Evolutionary conservation across 2,888 invertebrate species (phyloP).

Genomic region (Ganaspis brasiliensis): DNA sequence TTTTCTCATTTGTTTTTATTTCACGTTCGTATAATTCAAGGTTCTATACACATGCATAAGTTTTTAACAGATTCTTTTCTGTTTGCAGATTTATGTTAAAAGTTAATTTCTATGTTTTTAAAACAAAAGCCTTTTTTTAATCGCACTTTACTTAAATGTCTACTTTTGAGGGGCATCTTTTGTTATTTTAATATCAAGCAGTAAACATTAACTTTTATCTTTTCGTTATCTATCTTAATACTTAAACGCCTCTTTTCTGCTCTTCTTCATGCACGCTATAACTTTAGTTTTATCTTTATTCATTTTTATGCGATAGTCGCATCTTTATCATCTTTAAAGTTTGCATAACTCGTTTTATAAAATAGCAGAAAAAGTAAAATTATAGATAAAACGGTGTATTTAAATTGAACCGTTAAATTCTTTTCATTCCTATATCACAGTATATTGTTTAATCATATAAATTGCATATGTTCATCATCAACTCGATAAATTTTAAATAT

Average conservation of each 20-base stretch:
- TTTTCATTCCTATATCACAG: no score
- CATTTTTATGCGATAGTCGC: slow-evolving; percentile 9
- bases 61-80: slow-evolving; percentile 6
- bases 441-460: no score
- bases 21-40: background rate
- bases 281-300: slow-evolving; percentile 18
- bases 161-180: slow-evolving; percentile 10
- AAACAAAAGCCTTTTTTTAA: slow-evolving; percentile 6
- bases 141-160: background rate
- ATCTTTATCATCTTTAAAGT: background rate
- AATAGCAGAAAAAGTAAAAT: background rate
- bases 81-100: slow-evolving; percentile 5
- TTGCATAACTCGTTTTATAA: background rate
- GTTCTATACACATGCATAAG: slow-evolving; percentile 4
- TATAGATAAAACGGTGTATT: background rate
- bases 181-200: slow-evolving; percentile 15
- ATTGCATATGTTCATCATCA: no score
- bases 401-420: no score
- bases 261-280: slow-evolving; percentile 2
- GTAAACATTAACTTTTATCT: slow-evolving; percentile 18
- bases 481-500: no score
- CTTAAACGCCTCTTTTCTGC: slow-evolving; percentile 11
- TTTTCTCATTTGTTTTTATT: background rate
- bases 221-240: slow-evolving; percentile 12
- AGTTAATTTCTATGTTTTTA: slow-evolving; percentile 7